These are phyloP conservation scores for Catotricha subobsoleta DNA, from an alignment of 2,888 invertebrate species.

Conservation along the genomic window DNA sequence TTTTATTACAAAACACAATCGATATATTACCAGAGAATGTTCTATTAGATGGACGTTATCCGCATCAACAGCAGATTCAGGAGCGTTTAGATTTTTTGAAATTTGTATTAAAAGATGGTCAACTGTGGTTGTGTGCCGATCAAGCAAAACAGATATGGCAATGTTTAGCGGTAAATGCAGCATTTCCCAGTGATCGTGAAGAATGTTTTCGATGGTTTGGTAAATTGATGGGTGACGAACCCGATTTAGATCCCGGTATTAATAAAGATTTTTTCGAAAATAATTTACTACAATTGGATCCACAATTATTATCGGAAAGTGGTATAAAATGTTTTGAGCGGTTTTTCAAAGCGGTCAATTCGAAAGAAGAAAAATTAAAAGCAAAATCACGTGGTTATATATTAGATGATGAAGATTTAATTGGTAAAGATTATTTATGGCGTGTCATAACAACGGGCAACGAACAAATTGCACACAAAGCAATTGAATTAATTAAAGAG, in stretches of 20 bases:
- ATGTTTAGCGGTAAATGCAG: conserved; percentile 83
- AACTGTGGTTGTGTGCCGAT: conserved; percentile 89
- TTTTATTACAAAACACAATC: conserved; percentile 33
- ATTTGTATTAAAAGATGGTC: conserved; percentile 86
- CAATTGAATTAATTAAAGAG: conserved; percentile 79
- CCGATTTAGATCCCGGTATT: conserved; percentile 89
- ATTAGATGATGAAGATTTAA: conserved; percentile 86
- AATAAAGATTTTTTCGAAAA: conserved; percentile 91
- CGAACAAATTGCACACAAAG: conserved; percentile 84
- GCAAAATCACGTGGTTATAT: conserved; percentile 67
- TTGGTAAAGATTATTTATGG: conserved; percentile 94
- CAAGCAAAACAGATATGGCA: conserved; percentile 96
- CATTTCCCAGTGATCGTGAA: conserved; percentile 81
- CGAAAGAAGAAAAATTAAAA: conserved; percentile 83
- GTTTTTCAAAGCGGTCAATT: conserved; percentile 61
- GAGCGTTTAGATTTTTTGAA: conserved; percentile 85
- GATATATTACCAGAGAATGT: conserved; percentile 61
- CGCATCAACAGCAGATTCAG: conserved; percentile 81
- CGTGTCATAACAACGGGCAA: conserved; percentile 75
- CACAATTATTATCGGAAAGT: conserved; percentile 77
- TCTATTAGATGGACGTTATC: conserved; percentile 74
- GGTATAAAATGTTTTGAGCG: conserved; percentile 79
- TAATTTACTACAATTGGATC: conserved; percentile 82
- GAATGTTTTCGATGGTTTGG: conserved; percentile 98
- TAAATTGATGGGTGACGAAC: conserved; percentile 90